Conservation (phyloP, 2,113 vertebrate species). For the Hylia prasina region DNA sequence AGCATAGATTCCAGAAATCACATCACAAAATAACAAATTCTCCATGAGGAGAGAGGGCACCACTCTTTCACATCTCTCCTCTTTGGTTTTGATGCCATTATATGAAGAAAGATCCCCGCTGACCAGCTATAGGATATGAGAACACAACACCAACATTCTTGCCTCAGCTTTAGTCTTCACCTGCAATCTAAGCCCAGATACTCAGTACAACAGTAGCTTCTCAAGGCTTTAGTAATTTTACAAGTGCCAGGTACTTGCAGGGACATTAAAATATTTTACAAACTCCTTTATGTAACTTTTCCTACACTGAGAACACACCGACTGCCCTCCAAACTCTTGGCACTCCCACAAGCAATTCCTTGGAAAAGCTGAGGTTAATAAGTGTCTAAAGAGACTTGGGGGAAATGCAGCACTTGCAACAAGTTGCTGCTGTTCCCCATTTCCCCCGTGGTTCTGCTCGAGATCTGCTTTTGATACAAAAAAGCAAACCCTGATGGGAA, state of each 20-base stretch:
- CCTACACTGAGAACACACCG: not conserved
- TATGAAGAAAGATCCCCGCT: accelerated
- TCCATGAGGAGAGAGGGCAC: not conserved
- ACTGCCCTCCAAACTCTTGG: not conserved
- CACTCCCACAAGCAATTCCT: not conserved
- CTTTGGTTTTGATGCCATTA: not conserved
- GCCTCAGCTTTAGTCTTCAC: not conserved
- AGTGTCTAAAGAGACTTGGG: not conserved
- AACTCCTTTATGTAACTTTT: not conserved
- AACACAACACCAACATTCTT: not conserved
- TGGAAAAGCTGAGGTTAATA: not conserved
- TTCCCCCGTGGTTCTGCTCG: not conserved
- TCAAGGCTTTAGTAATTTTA: not conserved
- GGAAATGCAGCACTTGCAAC: not conserved
- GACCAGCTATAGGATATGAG: not conserved
- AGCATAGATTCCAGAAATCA: not conserved
- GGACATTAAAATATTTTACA: not conserved
- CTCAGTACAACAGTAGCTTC: not conserved
- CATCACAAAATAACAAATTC: not conserved
- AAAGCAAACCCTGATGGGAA: not conserved
- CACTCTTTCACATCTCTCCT: not conserved
- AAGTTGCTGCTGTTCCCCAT: not conserved
- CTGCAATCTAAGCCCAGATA: not conserved
- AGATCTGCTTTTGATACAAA: not conserved
- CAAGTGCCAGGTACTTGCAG: not conserved